Evolutionary conservation across 2,797 vertebrate species (phyloP).

Genomic region (Aplochiton taeniatus): DNA sequence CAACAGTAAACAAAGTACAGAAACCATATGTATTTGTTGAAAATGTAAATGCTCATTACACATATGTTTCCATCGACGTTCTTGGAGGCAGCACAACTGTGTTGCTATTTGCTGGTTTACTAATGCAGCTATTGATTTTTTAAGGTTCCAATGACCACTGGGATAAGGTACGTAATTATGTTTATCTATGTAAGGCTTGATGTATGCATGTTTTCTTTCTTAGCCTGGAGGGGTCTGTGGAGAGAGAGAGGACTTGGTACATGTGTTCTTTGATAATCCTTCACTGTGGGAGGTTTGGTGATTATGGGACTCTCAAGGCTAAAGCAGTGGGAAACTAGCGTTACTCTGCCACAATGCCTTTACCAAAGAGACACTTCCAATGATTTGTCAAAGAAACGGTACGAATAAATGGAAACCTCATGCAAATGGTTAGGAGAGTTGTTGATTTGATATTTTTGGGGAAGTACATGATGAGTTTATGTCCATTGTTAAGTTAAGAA

Average conservation of each 20-base stretch:
- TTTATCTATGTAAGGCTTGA: constrained; percentile 68
- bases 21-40: background rate
- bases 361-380: constrained; percentile 36
- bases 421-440: constrained; percentile 12
- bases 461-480: too few relatives aligned
- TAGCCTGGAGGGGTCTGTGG: constrained; percentile 67
- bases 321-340: constrained; percentile 61
- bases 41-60: background rate
- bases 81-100: constrained; percentile 15
- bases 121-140: constrained; percentile 68
- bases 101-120: constrained; percentile 61
- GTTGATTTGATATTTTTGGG: background rate
- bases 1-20: constrained; percentile 7
- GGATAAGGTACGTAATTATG: constrained; percentile 73
- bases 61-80: constrained; percentile 23
- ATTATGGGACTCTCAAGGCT: constrained; percentile 74
- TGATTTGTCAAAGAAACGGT: constrained; percentile 22
- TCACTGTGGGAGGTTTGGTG: constrained; percentile 69
- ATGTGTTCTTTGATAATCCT: constrained; percentile 74
- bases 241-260: constrained; percentile 68
- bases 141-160: constrained; percentile 64
- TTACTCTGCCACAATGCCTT: constrained; percentile 35
- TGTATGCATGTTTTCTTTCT: constrained; percentile 67
- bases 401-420: background rate
- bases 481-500: too few relatives aligned